Conservation (phyloP, 2,113 vertebrate genomes). For the Indicator maculatus region DNA sequence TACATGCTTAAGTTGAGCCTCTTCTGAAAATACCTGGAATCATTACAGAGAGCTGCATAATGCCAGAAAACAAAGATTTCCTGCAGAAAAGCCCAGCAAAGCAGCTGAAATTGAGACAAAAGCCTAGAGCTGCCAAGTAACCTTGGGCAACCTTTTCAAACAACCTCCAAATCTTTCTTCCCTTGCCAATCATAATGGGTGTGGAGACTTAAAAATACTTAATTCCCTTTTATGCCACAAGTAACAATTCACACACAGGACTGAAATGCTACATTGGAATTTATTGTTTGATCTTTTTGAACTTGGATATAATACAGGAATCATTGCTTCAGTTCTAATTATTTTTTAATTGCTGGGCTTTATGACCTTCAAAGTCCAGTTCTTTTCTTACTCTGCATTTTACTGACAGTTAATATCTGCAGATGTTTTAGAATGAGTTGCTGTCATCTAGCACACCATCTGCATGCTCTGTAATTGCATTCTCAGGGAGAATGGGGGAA, state of each 20-base stretch:
- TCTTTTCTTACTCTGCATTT: background rate
- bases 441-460: background rate
- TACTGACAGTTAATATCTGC: background rate
- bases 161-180: conserved; percentile 24
- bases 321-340: background rate
- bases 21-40: background rate
- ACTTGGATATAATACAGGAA: conserved; percentile 22
- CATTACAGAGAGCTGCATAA: background rate
- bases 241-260: background rate
- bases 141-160: conserved; percentile 52
- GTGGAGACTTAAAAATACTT: conserved; percentile 41
- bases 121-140: conserved; percentile 42
- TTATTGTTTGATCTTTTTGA: conserved; percentile 44
- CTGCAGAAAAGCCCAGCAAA: background rate
- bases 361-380: conserved; percentile 10
- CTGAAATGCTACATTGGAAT: conserved; percentile 29
- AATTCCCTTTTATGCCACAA: conserved; percentile 32
- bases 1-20: background rate
- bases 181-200: conserved; percentile 54
- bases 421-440: background rate
- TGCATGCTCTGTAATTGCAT: background rate
- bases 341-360: conserved; percentile 30
- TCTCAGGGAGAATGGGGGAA: background rate
- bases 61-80: background rate
- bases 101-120: conserved; percentile 19